These are phyloP conservation scores for Gasterosteus nipponicus DNA, from an alignment of 2,113 vertebrate species.

Conservation along the genomic window DNA sequence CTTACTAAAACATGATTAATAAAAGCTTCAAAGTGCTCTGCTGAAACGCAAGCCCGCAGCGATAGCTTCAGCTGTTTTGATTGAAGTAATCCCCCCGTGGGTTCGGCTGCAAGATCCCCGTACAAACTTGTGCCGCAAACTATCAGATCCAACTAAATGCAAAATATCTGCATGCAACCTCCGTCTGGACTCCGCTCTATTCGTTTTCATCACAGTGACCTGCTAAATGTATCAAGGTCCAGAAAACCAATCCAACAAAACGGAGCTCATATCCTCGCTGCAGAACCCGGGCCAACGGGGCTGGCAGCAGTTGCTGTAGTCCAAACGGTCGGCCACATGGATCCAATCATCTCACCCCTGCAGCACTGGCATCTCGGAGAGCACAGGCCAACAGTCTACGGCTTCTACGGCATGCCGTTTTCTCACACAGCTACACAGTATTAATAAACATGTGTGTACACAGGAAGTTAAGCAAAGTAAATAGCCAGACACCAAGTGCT, in stretches of 20 bases:
- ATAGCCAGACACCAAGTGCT: slow-evolving; percentile 53
- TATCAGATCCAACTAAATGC: slow-evolving; percentile 45
- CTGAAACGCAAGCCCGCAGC: slow-evolving; percentile 44
- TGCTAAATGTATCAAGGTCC: slow-evolving; percentile 50
- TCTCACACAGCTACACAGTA: slow-evolving; percentile 63
- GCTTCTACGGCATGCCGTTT: slow-evolving; percentile 61
- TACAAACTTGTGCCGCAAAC: slow-evolving; percentile 48
- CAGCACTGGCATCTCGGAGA: slow-evolving; percentile 73
- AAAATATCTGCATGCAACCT: slow-evolving; percentile 48
- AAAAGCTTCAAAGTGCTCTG: slow-evolving; percentile 43
- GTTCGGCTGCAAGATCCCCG: slow-evolving; percentile 59
- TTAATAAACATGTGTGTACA: slow-evolving; percentile 68
- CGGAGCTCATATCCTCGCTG: slow-evolving; percentile 70
- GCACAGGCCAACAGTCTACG: slow-evolving; percentile 71
- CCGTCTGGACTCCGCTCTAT: slow-evolving; percentile 42
- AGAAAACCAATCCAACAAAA: slow-evolving; percentile 75
- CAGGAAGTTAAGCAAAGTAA: slow-evolving; percentile 54
- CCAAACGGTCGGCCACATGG: slow-evolving; percentile 66
- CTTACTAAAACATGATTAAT: slow-evolving; percentile 59
- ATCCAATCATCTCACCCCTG: slow-evolving; percentile 72
- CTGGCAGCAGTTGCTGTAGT: slow-evolving; percentile 75
- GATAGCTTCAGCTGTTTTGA: slow-evolving; percentile 54
- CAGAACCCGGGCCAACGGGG: slow-evolving; percentile 73
- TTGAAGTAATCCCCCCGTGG: slow-evolving; percentile 54
- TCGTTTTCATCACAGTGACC: slow-evolving; percentile 67